These are phyloP conservation scores for Merluccius polli DNA, from an alignment of 2,797 vertebrate species.

Conservation along the genomic window DNA sequence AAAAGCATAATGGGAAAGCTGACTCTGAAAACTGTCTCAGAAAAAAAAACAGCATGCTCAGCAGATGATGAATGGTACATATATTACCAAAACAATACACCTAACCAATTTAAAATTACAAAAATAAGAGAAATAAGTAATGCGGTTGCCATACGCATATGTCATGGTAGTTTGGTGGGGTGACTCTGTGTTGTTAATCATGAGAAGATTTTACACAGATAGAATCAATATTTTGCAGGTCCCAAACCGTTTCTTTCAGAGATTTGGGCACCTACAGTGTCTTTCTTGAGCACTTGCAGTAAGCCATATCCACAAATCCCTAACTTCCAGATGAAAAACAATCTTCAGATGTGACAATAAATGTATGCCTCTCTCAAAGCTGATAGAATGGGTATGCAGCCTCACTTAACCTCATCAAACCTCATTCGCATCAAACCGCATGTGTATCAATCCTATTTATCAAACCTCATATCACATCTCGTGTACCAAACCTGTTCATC, in stretches of 20 bases:
- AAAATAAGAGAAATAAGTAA: neutral
- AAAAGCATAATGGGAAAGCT: conserved; percentile 7
- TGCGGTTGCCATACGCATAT: neutral
- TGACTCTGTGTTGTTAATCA: neutral
- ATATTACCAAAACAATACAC: conserved; percentile 7
- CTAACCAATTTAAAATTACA: conserved; percentile 5
- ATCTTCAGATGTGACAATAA: neutral
- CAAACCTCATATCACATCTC: neutral
- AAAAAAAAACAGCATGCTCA: conserved; percentile 3
- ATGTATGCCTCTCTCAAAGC: neutral
- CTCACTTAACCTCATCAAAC: neutral
- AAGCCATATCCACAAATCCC: neutral
- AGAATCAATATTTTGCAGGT: conserved; percentile 1
- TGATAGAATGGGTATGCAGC: neutral
- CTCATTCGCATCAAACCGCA: neutral
- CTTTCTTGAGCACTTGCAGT: neutral
- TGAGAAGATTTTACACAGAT: neutral
- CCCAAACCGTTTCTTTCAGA: neutral
- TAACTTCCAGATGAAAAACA: neutral
- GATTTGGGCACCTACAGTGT: neutral
- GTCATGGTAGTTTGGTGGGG: neutral
- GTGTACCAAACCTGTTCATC: neutral
- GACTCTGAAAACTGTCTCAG: too few species aligned
- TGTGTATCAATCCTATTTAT: neutral
- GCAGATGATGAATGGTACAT: neutral